phyloP scores from a whole-genome alignment of 2,797 vertebrate species.

The Thunnus albacares region DNA sequence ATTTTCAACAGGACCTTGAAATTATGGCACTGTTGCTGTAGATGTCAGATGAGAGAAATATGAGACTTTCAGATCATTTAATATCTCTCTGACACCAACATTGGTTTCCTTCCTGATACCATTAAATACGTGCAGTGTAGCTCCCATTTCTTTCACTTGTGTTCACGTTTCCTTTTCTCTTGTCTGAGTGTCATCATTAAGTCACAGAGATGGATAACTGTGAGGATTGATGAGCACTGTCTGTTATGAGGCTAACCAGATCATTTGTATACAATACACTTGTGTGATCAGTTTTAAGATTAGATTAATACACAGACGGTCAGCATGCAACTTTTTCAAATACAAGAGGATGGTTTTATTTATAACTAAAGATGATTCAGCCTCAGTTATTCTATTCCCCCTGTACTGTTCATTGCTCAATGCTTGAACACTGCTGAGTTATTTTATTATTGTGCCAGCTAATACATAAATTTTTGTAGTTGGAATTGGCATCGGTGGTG shows the following conservation, averaged over 20 bases:
- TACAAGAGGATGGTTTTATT: conserved; percentile 10
- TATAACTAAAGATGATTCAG: conserved; percentile 23
- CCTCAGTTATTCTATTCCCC: conserved; percentile 15
- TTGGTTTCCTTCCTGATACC: conserved; percentile 29
- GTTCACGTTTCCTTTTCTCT: conserved; percentile 41
- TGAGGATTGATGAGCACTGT: conserved; percentile 58
- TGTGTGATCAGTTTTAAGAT: conserved; percentile 33
- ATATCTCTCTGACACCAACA: conserved; percentile 29
- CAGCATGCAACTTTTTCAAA: conserved; percentile 1
- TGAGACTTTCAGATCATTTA: conserved; percentile 31
- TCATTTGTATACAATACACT: conserved; percentile 14
- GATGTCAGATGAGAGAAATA: conserved; percentile 36
- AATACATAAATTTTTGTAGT: conserved; percentile 40
- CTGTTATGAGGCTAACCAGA: conserved; percentile 69
- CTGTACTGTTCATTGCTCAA: conserved; percentile 17
- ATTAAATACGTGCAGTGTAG: conserved; percentile 1
- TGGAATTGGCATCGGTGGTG: conserved; percentile 40
- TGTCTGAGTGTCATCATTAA: conserved; percentile 53
- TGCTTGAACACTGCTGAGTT: conserved; percentile 41
- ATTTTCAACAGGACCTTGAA: conserved; percentile 41
- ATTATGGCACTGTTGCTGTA: conserved; percentile 25
- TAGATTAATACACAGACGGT: conserved; percentile 40
- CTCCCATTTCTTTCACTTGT: conserved; percentile 26
- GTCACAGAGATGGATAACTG: conserved; percentile 61
- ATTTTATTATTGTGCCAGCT: conserved; percentile 44